Evolutionary conservation across 2,888 invertebrate species (phyloP), one percentile per base, ranked within the genome.

Genomic region (Anthophora plumipes): DNA sequence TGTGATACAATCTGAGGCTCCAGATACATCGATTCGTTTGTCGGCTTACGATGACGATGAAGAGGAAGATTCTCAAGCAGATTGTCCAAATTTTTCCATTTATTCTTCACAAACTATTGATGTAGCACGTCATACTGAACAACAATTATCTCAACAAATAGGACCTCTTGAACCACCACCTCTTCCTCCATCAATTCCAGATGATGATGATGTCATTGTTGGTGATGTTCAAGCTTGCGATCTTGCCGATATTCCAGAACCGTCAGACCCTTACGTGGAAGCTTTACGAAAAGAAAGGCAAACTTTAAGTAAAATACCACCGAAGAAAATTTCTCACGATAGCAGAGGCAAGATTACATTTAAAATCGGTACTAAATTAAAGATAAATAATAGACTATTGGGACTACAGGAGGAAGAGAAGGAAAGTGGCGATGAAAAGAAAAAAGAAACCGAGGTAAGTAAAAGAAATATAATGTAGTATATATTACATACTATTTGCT

Each of bases 21-120:
- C 48, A 12, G 71, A 77, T n/a, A 22, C 74, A 0, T 60, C 64
- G 2, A 80, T 92, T 22, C 88, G 91, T 9, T 70, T 93, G n/a
- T 88, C 92, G 0, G 91, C 91, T 0, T 93, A 93, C 61, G 93
- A 93, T 14, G 91, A 92, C 17, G 93, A 94, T 20, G 92, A 92
- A 6, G 93, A 93, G 14, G 93, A 94, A 3, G 94, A 94, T 77
- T 94, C 94, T 0, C 94, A 95, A 80, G 96, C 96, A 0, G 97
- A 96, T 88, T 97, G 97, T 92, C 97, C 97, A 6, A 97, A 97
- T 93, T 97, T 97, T 92, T 96, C 96, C 14, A 96, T 97, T 85
- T 97, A 97, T 93, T 97, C 97, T 0, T 96, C 96, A 11, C 96
- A 97, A 88, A 97, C 97, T 79, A 96, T 97, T 90, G 96, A 96